Base-by-base conservation (phyloP, 2,113 vertebrate genomes). In the Coptodon rendalli region DNA sequence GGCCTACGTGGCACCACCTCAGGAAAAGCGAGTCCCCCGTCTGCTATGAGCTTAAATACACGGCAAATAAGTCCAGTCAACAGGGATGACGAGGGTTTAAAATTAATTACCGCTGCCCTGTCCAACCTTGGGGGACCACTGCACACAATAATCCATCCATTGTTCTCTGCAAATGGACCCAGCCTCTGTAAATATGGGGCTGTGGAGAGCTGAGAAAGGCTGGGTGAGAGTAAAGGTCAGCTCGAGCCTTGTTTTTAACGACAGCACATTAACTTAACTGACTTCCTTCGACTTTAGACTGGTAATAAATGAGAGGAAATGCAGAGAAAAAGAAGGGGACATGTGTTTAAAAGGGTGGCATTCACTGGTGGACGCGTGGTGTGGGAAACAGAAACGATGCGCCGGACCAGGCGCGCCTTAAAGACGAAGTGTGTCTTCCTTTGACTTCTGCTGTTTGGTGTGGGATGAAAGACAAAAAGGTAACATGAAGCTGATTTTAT, bases 191-290 rank as follows among this genome's bases (percentile, higher is more conserved):
- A 94, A 95, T 88, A 93, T 43, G 88, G 88, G 85, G 85, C 85
- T 89, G 73, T 11, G 43, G 79, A 78, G 89, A 85, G 86, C 79
- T 40, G 85, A 88, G 91, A 90, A 84, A 90, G 87, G 83, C 81
- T 82, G 90, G 85, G 89, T 85, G 85, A 88, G 90, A 91, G 87
- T 89, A 94, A 94, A 94, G 95, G 95, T 95, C 93, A 94, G 87
- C 89, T 90, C 93, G 89, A 93, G 94, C 87, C 94, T 96, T 92
- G 93, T 87, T 96, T 68, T 97, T 95, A 95, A 97, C 92, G 82
- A 96, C 96, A 96, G 96, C 97, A 96, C 97, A 97, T 97, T 97
- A 97, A 97, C 96, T 94, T 97, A 97, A 97, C 97, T 97, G 95
- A 96, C 97, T 97, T 97, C 97, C 97, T 97, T 95, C 92, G 89